phyloP scores from a whole-genome alignment of 2,888 invertebrate species.

The Thumatha senex region DNA sequence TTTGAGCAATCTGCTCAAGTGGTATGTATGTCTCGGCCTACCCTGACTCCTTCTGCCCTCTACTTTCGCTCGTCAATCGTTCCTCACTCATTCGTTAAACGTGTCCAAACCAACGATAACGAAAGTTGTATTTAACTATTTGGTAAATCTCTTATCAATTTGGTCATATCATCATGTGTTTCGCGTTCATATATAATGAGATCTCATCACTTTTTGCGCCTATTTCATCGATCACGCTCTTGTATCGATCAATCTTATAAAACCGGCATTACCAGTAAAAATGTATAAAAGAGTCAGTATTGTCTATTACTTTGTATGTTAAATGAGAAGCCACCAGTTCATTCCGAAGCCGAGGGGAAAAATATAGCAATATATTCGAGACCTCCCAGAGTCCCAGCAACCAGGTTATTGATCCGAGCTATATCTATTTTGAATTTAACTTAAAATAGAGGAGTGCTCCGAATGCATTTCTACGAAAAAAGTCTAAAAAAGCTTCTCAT shows the following conservation, averaged over 20 bases:
- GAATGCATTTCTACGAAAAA: conserved; percentile 28
- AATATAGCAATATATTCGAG: conserved; percentile 16
- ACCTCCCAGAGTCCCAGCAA: conserved; percentile 45
- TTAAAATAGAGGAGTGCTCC: conserved; percentile 49
- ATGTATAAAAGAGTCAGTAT: conserved; percentile 12
- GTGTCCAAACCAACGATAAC: too few relatives aligned
- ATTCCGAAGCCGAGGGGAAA: conserved; percentile 34
- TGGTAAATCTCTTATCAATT: too few relatives aligned
- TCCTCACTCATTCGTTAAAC: too few relatives aligned
- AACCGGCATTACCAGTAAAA: conserved; percentile 20
- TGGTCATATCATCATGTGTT: neutral
- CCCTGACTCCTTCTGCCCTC: too few relatives aligned
- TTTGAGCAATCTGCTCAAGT: too few relatives aligned
- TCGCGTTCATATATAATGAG: neutral
- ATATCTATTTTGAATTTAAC: conserved; percentile 60
- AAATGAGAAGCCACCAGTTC: conserved; percentile 26
- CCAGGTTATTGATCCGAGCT: conserved; percentile 68
- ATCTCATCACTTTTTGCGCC: conserved; percentile 8
- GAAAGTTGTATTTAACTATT: too few relatives aligned
- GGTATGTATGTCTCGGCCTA: too few relatives aligned
- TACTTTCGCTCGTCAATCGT: too few relatives aligned
- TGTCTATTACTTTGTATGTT: conserved; percentile 6
- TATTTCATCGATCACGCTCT: conserved; percentile 13
- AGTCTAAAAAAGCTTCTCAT: conserved; percentile 18
- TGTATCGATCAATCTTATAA: conserved; percentile 10